Evolutionary conservation across 2,888 invertebrate genomes (phyloP).

Genomic region (Rhimphoctona megacephalus): DNA sequence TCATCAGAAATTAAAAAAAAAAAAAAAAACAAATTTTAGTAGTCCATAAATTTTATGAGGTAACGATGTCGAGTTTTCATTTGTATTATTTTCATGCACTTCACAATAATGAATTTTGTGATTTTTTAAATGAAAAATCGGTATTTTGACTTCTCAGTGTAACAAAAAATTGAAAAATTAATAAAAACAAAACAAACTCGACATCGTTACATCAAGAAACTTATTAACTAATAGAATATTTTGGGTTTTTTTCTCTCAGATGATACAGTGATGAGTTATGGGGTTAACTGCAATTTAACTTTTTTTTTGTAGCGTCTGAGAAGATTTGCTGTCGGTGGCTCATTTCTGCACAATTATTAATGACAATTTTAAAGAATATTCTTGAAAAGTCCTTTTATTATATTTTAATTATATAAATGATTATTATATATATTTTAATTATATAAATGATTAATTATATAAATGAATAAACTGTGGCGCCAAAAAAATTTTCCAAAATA

Average conservation of each 20-base stretch:
- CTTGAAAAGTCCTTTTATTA: background rate
- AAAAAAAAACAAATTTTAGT: no score
- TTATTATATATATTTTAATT: no score
- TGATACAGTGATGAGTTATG: no score
- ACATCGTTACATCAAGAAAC: background rate
- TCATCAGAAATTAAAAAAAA: background rate
- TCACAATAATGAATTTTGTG: background rate
- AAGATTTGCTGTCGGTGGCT: no score
- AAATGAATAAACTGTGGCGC: no score
- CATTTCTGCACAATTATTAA: background rate
- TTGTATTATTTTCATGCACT: background rate
- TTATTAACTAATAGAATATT: background rate
- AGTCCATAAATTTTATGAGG: background rate
- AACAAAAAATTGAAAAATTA: background rate
- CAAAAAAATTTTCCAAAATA: no score
- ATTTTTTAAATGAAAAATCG: conserved; percentile 12
- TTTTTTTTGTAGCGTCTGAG: no score
- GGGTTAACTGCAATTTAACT: no score
- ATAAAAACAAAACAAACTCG: background rate
- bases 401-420: no score
- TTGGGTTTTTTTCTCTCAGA: no score
- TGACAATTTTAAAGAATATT: background rate
- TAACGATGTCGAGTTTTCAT: conserved; percentile 8
- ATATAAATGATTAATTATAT: no score
- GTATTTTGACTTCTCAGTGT: background rate